phyloP scores from a whole-genome alignment of 2,113 vertebrate species.

The Galemys pyrenaicus region DNA sequence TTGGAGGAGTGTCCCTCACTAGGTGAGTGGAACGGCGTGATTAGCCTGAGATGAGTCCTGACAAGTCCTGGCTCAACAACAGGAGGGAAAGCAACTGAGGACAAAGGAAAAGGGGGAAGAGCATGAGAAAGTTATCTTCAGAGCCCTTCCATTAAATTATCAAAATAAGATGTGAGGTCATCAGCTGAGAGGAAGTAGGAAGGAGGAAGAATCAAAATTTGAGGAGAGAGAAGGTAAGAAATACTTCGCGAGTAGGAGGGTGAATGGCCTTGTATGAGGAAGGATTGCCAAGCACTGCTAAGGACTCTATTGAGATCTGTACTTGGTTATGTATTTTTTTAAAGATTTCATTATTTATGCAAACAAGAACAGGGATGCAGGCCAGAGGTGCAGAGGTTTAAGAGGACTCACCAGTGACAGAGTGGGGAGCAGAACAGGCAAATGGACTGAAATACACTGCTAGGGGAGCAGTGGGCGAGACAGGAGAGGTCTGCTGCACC shows the following conservation, averaged over 20 bases:
- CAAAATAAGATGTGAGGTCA: neutral
- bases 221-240: neutral
- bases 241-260: neutral
- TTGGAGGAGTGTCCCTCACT: neutral
- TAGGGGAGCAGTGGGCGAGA: no score
- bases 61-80: neutral
- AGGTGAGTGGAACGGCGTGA: neutral
- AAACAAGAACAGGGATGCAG: no score
- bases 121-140: neutral
- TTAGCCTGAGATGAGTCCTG: neutral
- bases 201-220: neutral
- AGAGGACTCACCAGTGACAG: no score
- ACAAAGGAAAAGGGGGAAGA: no score
- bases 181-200: neutral
- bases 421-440: no score
- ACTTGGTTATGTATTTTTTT: neutral
- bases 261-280: neutral
- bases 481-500: no score
- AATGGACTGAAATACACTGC: no score
- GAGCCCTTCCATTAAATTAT: neutral
- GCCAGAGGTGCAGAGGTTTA: no score
- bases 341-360: no score
- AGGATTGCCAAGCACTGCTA: no score
- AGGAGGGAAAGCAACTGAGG: no score
- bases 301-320: neutral